Evolutionary conservation across 2,797 vertebrate species (phyloP), one percentile per base, ranked within the genome.

Genomic region (Setipinna tenuifilis): DNA sequence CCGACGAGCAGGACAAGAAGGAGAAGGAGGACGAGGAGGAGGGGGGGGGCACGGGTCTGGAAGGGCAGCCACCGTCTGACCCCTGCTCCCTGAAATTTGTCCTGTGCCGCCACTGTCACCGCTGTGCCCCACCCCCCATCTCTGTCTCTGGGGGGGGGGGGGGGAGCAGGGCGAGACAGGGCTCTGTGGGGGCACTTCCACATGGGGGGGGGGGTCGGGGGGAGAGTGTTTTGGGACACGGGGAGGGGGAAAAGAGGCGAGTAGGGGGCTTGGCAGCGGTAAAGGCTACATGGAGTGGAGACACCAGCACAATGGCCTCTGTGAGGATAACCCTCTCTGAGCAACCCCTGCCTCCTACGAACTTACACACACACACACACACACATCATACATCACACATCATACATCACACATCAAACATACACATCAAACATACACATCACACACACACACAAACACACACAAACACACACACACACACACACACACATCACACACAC

Each of bases 11-110:
- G 61, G 59, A 61, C 4, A 19, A 14, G 19, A 19, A 19, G 61
- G 61, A 62, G 84, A 88, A 61, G 58, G 58, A 19, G 61, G 61
- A 62, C n/a, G 84, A 88, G 90, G 88, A 86, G 62, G 62, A 68
- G 62, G 68, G 6, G 82, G 28, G 41, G 83, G 81, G 50, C 82
- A 88, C 87, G 62, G 84, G 84, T 91, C 87, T 86, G 89, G 86
- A 28, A 75, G 87, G 86, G 85, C 92, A 92, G 94, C 93, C 91
- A 92, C 91, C 86, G 86, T 90, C 87, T 92, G 93, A 93, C 93
- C 93, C 88, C 89, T 89, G 89, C 85, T 90, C 85, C 85, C 84
- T 83, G 62, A 85, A 88, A 88, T 89, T 83, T 61, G 85, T 85
- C 81, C 61, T 84, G 85, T 31, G 83, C 84, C 35, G 57, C n/a